phyloP scores from a whole-genome alignment of 2,113 vertebrate species.

The Cynoglossus semilaevis region DNA sequence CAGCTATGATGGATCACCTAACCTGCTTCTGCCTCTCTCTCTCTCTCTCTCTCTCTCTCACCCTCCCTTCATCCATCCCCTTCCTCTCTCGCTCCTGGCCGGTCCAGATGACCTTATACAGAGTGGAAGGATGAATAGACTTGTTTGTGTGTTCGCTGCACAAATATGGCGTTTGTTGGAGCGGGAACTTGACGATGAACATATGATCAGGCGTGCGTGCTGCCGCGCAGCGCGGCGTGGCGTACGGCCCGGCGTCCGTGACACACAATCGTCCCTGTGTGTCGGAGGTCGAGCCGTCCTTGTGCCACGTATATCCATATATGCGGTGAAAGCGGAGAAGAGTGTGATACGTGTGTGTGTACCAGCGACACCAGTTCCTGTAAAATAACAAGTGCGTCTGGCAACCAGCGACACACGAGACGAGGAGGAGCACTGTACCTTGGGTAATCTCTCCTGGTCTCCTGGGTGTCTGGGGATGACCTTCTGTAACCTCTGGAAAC shows the following conservation, averaged over 20 bases:
- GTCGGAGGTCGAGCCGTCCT: slow-evolving; percentile 50
- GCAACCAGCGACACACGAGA: slow-evolving; percentile 43
- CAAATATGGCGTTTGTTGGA: slow-evolving; percentile 58
- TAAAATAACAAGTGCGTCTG: slow-evolving; percentile 33
- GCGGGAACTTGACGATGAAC: slow-evolving; percentile 55
- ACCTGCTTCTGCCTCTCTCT: slow-evolving; percentile 76
- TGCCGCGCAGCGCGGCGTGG: slow-evolving; percentile 22
- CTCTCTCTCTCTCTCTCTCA: slow-evolving; percentile 56
- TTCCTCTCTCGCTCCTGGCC: slow-evolving; percentile 67
- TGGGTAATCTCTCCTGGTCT: slow-evolving; percentile 95
- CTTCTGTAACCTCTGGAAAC: slow-evolving; percentile 97
- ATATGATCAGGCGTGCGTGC: slow-evolving; percentile 54
- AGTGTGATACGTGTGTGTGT: slow-evolving; percentile 53
- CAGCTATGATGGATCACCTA: slow-evolving; percentile 95
- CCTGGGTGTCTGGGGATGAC: slow-evolving; percentile 97
- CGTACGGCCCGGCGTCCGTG: slow-evolving; percentile 32
- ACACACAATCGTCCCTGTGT: slow-evolving; percentile 44
- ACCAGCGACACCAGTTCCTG: slow-evolving; percentile 36
- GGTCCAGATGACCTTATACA: slow-evolving; percentile 69
- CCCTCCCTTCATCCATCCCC: slow-evolving; percentile 58
- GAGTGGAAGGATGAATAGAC: slow-evolving; percentile 57
- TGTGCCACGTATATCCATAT: slow-evolving; percentile 40
- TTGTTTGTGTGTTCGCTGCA: slow-evolving; percentile 50
- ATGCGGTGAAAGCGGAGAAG: slow-evolving; percentile 52
- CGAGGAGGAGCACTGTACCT: slow-evolving; percentile 77